Evolutionary conservation across 1,140 invertebrate species (phyloP).

Genomic region (Musca vetustissima): DNA sequence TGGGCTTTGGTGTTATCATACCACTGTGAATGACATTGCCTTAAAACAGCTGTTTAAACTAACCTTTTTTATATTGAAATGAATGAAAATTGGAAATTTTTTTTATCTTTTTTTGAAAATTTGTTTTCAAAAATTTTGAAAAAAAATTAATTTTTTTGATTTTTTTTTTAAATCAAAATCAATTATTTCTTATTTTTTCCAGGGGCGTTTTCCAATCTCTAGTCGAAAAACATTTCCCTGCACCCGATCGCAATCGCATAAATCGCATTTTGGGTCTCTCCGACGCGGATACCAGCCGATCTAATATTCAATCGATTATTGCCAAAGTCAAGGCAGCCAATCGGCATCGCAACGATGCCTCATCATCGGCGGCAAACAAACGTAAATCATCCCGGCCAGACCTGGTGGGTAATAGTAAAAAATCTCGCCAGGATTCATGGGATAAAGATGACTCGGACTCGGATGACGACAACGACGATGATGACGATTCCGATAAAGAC

Average conservation of each 20-base stretch:
- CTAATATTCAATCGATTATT: constrained; percentile 20
- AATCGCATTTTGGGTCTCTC: constrained; percentile 78
- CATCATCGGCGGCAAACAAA: constrained; percentile 24
- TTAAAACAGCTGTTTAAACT: too few relatives aligned
- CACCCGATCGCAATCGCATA: constrained; percentile 84
- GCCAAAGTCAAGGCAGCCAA: constrained; percentile 29
- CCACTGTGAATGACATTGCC: too few relatives aligned
- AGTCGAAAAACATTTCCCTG: constrained; percentile 97
- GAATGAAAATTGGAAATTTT: too few relatives aligned
- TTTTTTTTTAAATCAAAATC: too few relatives aligned
- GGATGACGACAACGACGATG: constrained; percentile 34
- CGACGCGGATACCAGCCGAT: constrained; percentile 47
- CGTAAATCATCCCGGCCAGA: constrained; percentile 29
- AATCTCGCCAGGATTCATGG: constrained; percentile 50
- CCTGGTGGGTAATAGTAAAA: constrained; percentile 28
- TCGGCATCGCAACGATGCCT: constrained; percentile 28
- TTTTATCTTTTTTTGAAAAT: too few relatives aligned
- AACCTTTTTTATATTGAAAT: too few relatives aligned
- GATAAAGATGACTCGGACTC: constrained; percentile 38
- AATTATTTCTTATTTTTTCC: constrained; percentile 32
- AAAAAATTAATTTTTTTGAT: too few relatives aligned
- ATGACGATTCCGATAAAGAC: constrained; percentile 38
- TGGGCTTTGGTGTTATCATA: too few relatives aligned
- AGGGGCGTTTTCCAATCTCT: constrained; percentile 91
- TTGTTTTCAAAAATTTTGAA: too few relatives aligned